Conservation (phyloP, 2,888 invertebrate genomes). For the Bombylius discolor region DNA sequence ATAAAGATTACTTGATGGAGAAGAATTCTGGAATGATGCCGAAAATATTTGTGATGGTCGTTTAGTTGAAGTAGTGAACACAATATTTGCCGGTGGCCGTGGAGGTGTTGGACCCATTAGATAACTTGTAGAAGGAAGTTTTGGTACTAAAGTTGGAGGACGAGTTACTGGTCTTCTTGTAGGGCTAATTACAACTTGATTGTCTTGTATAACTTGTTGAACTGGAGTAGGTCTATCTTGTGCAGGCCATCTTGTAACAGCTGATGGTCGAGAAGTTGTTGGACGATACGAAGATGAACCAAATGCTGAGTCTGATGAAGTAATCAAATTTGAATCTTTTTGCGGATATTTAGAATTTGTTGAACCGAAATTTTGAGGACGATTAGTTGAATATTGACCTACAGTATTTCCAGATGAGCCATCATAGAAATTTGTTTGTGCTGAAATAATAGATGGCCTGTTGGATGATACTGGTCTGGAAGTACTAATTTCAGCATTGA, state of each 20-base stretch:
- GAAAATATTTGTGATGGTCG: constrained; percentile 16
- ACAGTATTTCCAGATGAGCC: not conserved
- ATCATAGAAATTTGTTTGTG: not conserved
- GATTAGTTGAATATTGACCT: not conserved
- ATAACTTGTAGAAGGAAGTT: constrained; percentile 39
- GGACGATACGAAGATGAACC: not conserved
- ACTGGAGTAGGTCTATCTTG: constrained; percentile 30
- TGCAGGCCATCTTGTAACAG: not conserved
- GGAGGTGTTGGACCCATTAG: constrained; percentile 40
- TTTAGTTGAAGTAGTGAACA: not conserved
- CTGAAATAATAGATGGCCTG: not conserved
- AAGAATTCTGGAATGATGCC: constrained; percentile 39
- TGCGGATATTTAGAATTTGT: not conserved
- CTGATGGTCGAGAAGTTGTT: not conserved
- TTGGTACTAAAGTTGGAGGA: constrained; percentile 12
- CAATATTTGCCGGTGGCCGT: constrained; percentile 28
- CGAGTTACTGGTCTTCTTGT: constrained; percentile 8
- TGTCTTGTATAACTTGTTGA: constrained; percentile 14
- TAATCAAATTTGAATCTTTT: not conserved
- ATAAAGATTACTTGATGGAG: constrained; percentile 39
- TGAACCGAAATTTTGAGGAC: not conserved
- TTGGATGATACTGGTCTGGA: not conserved
- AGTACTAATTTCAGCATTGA: not conserved
- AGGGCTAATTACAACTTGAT: constrained; percentile 8
- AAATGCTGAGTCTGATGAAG: not conserved